Percentiles rank a stretch among this genome's conserved stretches.
phyloP scores from a whole-genome alignment of 2,888 invertebrate species.

The Nowickia ferox region DNA sequence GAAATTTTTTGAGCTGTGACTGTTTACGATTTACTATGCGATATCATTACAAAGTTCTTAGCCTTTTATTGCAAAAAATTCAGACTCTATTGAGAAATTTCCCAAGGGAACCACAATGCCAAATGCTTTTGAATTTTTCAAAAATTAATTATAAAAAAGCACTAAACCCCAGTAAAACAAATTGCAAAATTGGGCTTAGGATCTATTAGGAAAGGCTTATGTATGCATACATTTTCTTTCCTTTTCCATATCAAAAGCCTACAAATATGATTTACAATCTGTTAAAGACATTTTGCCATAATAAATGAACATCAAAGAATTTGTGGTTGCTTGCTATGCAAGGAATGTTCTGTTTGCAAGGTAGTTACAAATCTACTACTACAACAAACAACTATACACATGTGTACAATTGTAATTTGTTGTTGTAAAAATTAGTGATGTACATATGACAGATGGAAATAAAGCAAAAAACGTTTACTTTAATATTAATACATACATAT shows the following conservation, averaged over 20 bases:
- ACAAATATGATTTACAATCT: slow-evolving; percentile 45
- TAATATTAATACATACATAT: not conserved
- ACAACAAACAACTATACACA: not conserved
- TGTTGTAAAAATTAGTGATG: not conserved
- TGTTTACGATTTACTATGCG: too few relatives aligned
- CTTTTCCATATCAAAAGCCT: slow-evolving; percentile 34
- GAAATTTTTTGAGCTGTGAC: too few relatives aligned
- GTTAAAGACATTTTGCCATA: slow-evolving; percentile 47
- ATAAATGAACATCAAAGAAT: slow-evolving; percentile 51
- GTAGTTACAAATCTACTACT: not conserved
- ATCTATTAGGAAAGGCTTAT: too few relatives aligned
- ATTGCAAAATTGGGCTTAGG: too few relatives aligned
- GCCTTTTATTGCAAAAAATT: too few relatives aligned
- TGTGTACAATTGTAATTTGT: not conserved
- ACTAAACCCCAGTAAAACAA: too few relatives aligned
- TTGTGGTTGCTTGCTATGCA: not conserved
- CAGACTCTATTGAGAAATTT: too few relatives aligned
- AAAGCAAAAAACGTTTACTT: not conserved
- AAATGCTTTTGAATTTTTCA: too few relatives aligned
- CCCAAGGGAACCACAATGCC: too few relatives aligned
- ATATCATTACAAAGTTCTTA: too few relatives aligned
- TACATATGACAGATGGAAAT: not conserved
- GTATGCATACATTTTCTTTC: not conserved
- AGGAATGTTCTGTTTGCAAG: not conserved
- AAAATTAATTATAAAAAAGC: too few relatives aligned